Conservation (phyloP, 2,888 invertebrate species). For the Rhagophthalmus giganteus region DNA sequence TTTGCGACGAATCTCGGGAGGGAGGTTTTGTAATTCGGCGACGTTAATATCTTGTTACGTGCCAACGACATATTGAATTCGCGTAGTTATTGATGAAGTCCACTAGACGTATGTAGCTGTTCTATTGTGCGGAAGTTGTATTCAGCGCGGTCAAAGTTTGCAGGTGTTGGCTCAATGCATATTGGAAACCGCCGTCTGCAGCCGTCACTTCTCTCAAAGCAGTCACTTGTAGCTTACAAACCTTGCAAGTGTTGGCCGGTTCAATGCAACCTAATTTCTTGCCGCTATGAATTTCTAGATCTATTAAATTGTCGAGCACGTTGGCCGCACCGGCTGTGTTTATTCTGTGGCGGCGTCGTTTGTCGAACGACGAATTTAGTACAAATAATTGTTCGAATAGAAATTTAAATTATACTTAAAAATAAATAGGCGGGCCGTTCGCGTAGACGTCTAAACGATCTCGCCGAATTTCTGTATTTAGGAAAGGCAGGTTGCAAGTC, state of each 20-base stretch:
- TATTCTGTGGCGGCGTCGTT: slow-evolving; percentile 20
- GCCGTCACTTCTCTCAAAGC: slow-evolving; percentile 33
- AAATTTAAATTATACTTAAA: too few relatives aligned
- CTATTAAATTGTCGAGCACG: slow-evolving; percentile 24
- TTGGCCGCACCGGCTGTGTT: slow-evolving; percentile 17
- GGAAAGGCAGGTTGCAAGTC: slow-evolving; percentile 23
- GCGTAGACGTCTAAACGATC: too few relatives aligned
- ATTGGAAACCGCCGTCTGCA: slow-evolving; percentile 39
- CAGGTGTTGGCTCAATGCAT: slow-evolving; percentile 48
- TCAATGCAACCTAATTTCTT: slow-evolving; percentile 41
- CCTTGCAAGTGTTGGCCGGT: slow-evolving; percentile 36
- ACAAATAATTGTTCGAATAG: too few relatives aligned
- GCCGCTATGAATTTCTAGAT: slow-evolving; percentile 38
- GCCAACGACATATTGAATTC: slow-evolving; percentile 44
- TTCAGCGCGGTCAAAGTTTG: slow-evolving; percentile 45
- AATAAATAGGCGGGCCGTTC: too few relatives aligned
- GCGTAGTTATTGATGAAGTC: slow-evolving; percentile 36
- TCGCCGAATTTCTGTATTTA: slow-evolving; percentile 2
- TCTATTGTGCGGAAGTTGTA: slow-evolving; percentile 33
- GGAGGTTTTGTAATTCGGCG: slow-evolving; percentile 15
- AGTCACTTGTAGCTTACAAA: slow-evolving; percentile 36
- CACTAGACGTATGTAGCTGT: slow-evolving; percentile 26
- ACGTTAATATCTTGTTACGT: slow-evolving; percentile 43
- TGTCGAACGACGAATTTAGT: slow-evolving; percentile 8
- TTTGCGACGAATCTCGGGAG: slow-evolving; percentile 7